Evolutionary conservation across 2,888 invertebrate genomes (phyloP), one percentile per base, ranked within the genome.

Genomic region (Andrena minutula): DNA sequence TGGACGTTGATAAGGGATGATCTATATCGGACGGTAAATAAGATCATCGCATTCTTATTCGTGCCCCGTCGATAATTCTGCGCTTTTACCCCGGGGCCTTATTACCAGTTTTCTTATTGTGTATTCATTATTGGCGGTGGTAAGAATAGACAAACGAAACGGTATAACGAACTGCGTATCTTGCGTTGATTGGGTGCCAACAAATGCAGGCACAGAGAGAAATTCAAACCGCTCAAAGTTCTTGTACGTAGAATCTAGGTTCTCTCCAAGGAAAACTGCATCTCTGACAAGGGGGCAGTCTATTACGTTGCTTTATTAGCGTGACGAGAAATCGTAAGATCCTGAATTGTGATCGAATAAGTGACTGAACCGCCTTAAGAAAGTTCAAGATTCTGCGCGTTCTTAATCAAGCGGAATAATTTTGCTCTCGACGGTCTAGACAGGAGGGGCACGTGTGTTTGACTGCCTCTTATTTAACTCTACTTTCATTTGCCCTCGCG

Each of bases 401-500:
- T 4, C 16, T 23, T 64, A 10, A 28, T 23, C 20, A 16, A 23
- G 3, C n/a, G 32, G 26, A 16, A 35, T 35, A 49, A 30, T 73
- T 51, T 51, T n/a, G 64, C 56, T 35, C 20, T 68, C 53, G 26
- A n/a, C 35, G 35, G 49, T 56, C 26, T 47, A 20, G 51, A 72
- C 49, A 47, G 68, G 49, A 68, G 53, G 58, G 51, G 63, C 70
- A 79, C 75, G 70, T 70, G 70, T 35, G 49, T 64, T 60, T 51
- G 53, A 23, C 30, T 51, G 53, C n/a, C 30, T 68, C 53, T 23
- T 41, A 16, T 73, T 26, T 56, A 28, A 56, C 28, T 30, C 20
- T 41, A 60, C 73, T 79, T 81, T 69, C 80, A 68, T 81, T 81
- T 73, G 49, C 41, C 20, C 12, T 58, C 58, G 26, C 51, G 26